Percentiles rank a stretch among this genome's conserved stretches.
phyloP scores from a whole-genome alignment of 2,797 vertebrate species.

The Masticophis lateralis region DNA sequence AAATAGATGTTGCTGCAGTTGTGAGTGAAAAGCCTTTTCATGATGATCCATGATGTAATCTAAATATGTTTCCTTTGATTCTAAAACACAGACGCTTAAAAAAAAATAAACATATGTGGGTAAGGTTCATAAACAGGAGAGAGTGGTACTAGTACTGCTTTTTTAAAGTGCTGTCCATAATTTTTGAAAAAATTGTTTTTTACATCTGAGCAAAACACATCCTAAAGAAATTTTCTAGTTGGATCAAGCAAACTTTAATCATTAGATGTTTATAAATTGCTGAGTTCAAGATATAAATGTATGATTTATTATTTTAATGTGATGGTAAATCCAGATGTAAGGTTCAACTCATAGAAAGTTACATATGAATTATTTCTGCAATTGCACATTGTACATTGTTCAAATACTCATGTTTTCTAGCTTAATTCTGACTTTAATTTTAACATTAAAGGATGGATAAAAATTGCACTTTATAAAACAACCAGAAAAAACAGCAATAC shows the following conservation, averaged over 20 bases:
- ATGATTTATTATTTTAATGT: not conserved
- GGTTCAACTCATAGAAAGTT: not conserved
- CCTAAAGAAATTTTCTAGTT: not conserved
- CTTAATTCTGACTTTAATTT: not conserved
- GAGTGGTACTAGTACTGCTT: not conserved
- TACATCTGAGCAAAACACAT: not conserved
- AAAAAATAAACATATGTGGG: not conserved
- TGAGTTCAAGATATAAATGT: not conserved
- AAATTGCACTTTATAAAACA: not conserved
- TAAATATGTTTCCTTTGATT: not conserved
- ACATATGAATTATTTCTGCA: not conserved
- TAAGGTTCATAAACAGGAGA: not conserved
- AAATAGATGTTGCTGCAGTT: not conserved
- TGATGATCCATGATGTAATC: not conserved
- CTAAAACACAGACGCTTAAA: not conserved
- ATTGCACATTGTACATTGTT: not conserved
- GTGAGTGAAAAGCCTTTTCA: not conserved
- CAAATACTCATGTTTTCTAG: not conserved
- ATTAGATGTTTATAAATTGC: not conserved
- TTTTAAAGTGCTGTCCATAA: not conserved
- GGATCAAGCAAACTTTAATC: not conserved
- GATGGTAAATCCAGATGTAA: not conserved
- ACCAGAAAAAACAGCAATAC: not conserved
- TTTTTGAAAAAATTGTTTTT: not conserved
- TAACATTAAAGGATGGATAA: not conserved